Conservation (phyloP, 2,113 vertebrate species). For the Megaptera novaeangliae region DNA sequence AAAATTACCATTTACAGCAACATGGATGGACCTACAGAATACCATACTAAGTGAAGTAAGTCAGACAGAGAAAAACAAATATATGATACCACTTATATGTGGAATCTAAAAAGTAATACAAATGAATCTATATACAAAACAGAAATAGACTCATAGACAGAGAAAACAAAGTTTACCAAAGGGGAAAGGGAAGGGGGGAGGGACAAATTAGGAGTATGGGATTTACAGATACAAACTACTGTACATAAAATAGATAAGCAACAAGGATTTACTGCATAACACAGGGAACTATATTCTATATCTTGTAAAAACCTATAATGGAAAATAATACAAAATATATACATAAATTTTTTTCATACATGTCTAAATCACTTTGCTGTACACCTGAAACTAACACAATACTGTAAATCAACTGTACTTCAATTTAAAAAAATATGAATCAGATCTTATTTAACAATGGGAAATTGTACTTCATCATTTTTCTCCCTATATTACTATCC, state of each 20-base stretch:
- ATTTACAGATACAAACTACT: neutral
- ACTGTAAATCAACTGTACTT: too few species aligned
- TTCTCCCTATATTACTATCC: neutral
- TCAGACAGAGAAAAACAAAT: too few species aligned
- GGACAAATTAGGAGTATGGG: neutral
- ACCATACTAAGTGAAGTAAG: neutral
- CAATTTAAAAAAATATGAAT: neutral
- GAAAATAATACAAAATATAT: neutral
- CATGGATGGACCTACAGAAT: neutral
- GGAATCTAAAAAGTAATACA: neutral
- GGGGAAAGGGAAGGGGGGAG: too few species aligned
- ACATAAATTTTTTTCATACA: neutral
- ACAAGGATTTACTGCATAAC: neutral
- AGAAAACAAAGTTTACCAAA: neutral
- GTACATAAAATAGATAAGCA: neutral
- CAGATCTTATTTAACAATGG: neutral
- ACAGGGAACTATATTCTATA: neutral
- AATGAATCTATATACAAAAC: neutral
- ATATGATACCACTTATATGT: neutral
- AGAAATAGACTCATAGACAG: neutral
- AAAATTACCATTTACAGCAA: neutral
- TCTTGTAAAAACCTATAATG: neutral
- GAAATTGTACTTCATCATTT: neutral
- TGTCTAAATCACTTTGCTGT: neutral
- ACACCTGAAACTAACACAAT: neutral